Evolutionary conservation across 2,797 vertebrate genomes (phyloP), one percentile per base, ranked within the genome.

Genomic region (Petrocephalus sullivani): DNA sequence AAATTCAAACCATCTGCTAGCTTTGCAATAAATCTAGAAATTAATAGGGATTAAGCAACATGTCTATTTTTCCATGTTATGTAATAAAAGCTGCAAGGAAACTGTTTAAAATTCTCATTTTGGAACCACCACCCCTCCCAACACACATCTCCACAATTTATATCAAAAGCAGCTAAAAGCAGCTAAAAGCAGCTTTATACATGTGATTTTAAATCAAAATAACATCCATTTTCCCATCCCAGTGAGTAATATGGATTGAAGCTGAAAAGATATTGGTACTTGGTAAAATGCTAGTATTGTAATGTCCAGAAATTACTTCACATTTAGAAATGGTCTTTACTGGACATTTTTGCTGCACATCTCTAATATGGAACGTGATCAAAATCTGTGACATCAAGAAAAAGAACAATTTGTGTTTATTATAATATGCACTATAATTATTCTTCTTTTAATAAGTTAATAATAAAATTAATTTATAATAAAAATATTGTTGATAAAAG

Each of bases 1-100:
- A 86, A 60, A 86, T 86, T 37, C 16, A 86, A 58, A 57, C 56
- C 84, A 86, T 57, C 28, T 86, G 56, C 14, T 23, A 86, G 33
- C 53, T 60, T 33, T 37, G 28, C 28, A 60, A 56, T 56, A 14
- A 86, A 41, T 60, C 9, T 54, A 23, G 28, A 58, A 58, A 86
- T 86, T 57, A 86, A 86, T 37, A 46, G 56, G 84, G 53, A 60
- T 37, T 86, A 51, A 23, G 82, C 49, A 84, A 84, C 21, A 53
- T 54, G n/a, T 28, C 10, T 71, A 12, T 71, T 33, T 56, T 53
- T 54, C 12, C 5, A 84, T 7, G 12, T 86, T 86, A 37, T 86
- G 56, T 54, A 37, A 37, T 37, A 86, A 86, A 41, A 54, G 33
- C 53, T 56, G 53, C 10, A 67, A 53, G 82, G 12, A 28, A 84